Base-by-base conservation (phyloP, 1,140 invertebrate species). In the Drosophila albomicans region DNA sequence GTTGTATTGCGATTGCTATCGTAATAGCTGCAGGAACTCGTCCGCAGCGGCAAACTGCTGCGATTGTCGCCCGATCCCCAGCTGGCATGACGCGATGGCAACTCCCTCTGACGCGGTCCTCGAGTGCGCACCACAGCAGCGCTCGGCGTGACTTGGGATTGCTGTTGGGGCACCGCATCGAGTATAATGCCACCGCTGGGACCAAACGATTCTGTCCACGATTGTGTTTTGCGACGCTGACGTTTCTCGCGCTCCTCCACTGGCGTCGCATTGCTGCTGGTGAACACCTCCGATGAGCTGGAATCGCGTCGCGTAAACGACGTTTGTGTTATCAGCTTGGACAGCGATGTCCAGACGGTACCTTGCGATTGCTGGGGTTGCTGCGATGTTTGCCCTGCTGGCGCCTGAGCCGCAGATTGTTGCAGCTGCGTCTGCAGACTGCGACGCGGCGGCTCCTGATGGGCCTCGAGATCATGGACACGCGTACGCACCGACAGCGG, bases 1-100 rank as follows among this genome's bases (percentile, higher is more conserved):
- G 87, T 90, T 11, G 78, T 85, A 28, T 92, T 92, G 49, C 91
- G 91, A 54, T 92, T 92, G 52, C 95, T 95, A 74, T 96, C 96
- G 79, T 96, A 96, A 7, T 96, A 96, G 1, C 95, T 95, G 94
- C 95, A 96, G 2, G 95, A 96, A 90, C 95, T 96, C 70, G 96
- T 96, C 32, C 96, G 93, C 13, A 96, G 95, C 1, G 95, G 95
- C 41, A 95, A 72, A 2, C 94, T 94, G 5, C 94, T 94, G 25
- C 94, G 92, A 64, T 94, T 95, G 30, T 96, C 96, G 38, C 95
- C 95, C 3, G 95, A 96, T 54, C 96, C 96, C 96, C 96, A 97
- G 25, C 96, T 97, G 77, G 96, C 96, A 91, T 97, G 96, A 20
- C 96, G 94, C n/a, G 96, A 96, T 1, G 95, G 94, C 30, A 93